Evolutionary conservation across 2,113 vertebrate genomes (phyloP), one percentile per base, ranked within the genome.

Genomic region (Catharus fuscescens): DNA sequence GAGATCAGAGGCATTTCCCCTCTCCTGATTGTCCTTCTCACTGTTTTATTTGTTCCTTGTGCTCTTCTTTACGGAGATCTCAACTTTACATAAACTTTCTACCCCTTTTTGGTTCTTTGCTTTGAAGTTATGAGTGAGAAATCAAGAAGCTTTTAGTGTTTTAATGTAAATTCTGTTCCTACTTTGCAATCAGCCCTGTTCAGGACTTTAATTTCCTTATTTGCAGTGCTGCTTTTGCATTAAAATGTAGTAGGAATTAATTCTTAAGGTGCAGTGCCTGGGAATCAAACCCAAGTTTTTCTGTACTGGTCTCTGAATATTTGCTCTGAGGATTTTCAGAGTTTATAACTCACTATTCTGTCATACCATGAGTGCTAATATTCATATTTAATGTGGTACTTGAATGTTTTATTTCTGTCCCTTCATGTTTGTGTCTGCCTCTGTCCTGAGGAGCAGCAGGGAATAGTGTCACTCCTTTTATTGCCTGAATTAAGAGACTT

Each of bases 1-100:
- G 93, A 97, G 97, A 98, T 98, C 98, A 97, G 98, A 97, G 97
- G 90, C 97, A 97, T 97, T 98, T 97, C 94, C 94, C 96, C 42
- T 76, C 59, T 78, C 57, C 36, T 21, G 8, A 81, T 78, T 89
- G 50, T 45, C 80, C 47, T 56, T 67, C 76, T 83, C 52, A 0
- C 64, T 52, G 1, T 40, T 81, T 59, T 6, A 25, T 88, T 87
- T 79, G n/a, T 62, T 83, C 26, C 54, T 44, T 15, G 17, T 89
- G 69, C 72, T 73, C 14, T 45, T 60, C 28, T 79, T 45, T 26
- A 67, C 12, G 21, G 45, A 19, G 12, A 42, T 11, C 31, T 61
- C 50, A 64, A 12, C n/a, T 45, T 91, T 73, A 25, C 4, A 3
- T 23, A 50, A 38, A 38, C 14, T 21, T 56, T 56, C 19, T n/a